Base-by-base conservation (phyloP, 2,797 vertebrate genomes). In the Leptoclinus maculatus region DNA sequence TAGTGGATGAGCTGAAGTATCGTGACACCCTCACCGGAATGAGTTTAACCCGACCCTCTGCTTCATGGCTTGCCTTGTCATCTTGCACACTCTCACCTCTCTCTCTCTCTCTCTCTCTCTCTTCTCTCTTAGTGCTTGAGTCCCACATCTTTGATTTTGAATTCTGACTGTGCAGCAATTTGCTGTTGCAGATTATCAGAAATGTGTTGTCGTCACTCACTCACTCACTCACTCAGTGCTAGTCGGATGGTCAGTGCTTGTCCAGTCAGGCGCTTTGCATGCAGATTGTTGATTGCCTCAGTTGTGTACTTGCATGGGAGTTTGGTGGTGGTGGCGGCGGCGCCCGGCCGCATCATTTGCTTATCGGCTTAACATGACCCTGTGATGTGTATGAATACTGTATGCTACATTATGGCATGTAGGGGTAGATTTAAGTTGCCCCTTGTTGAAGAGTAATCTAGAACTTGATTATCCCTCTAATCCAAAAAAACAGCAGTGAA, bases 1-100 rank as follows among this genome's bases (percentile, higher is more conserved):
- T 63, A 59, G 72, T 68, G 39, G 85, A 57, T 66, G 57, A 67
- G 80, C 76, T 84, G 78, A 85, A 91, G 83, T 79, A 80, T 85
- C 32, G 76, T 72, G 82, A 80, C 80, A 39, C 36, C 72, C 72
- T 89, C 70, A 85, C 41, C 69, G 83, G 63, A 89, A 88, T 93
- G 59, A 92, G 51, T 83, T 95, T 93, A 92, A 82, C 84, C 83
- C 87, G 76, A 85, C 90, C 68, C 67, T 80, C 62, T 84, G 65
- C 72, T 83, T 87, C 71, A 76, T 72, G 41, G 59, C 88, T 87
- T 87, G 84, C 91, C 90, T 85, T 66, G 39, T 88, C 88, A 89
- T 79, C 72, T 71, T 74, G 67, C 51, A 5, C 81, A 83, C 82
- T 29, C 53, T 86, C 56, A 66, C 81, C 71, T 67, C 39, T 10